Conservation (phyloP, 2,797 vertebrate species). For the Gambusia yucatana region DNA sequence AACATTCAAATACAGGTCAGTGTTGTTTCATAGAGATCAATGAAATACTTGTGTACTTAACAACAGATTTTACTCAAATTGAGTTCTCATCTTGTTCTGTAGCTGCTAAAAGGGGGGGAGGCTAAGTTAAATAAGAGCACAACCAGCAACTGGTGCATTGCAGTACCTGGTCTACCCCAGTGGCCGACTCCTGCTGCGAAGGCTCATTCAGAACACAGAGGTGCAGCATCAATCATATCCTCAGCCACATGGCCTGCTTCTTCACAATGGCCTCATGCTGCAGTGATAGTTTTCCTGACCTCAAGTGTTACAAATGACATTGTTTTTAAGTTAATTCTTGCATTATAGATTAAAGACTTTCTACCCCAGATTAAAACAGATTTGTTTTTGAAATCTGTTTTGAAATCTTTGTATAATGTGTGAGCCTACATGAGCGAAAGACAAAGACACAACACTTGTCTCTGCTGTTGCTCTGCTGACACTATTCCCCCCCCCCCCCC, state of each 20-base stretch:
- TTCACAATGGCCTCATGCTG: slow-evolving; percentile 48
- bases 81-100: not conserved
- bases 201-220: slow-evolving; percentile 70
- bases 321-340: not conserved
- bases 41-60: not conserved
- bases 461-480: slow-evolving; percentile 42
- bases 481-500: slow-evolving; percentile 13
- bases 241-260: slow-evolving; percentile 49
- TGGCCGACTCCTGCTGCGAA: slow-evolving; percentile 64
- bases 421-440: not conserved
- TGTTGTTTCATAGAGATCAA: not conserved
- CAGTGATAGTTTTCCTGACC: slow-evolving; percentile 28
- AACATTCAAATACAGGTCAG: not conserved
- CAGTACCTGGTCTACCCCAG: slow-evolving; percentile 71
- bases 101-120: not conserved
- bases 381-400: not conserved
- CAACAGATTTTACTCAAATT: not conserved
- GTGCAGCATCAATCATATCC: slow-evolving; percentile 72
- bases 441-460: slow-evolving; percentile 42
- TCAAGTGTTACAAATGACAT: slow-evolving; percentile 8
- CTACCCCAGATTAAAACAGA: not conserved
- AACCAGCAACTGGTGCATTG: slow-evolving; percentile 80
- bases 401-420: not conserved
- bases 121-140: slow-evolving; percentile 34
- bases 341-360: not conserved